Evolutionary conservation across 2,113 vertebrate species (phyloP).

Genomic region (Globicephala melas): DNA sequence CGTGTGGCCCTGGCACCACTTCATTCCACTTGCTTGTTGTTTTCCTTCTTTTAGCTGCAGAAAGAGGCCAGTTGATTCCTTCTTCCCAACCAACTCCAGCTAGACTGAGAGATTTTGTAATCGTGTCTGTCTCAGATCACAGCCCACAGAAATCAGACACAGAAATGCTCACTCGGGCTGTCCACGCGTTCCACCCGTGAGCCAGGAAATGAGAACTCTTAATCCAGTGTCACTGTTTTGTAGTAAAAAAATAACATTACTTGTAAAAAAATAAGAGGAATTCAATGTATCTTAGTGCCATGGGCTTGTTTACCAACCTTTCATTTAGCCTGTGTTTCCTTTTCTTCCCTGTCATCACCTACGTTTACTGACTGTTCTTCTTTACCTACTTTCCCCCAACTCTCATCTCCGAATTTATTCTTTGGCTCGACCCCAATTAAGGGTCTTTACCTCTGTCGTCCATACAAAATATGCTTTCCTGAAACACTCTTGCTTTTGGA

Average conservation of each 20-base stretch:
- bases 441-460: not conserved
- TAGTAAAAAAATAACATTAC: constrained; percentile 31
- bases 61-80: not conserved
- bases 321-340: not conserved
- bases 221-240: not conserved
- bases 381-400: not conserved
- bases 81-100: not conserved
- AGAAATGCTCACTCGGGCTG: not conserved
- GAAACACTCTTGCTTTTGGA: not conserved
- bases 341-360: not conserved
- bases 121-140: not conserved
- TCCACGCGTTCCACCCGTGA: not conserved
- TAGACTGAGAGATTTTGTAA: constrained; percentile 49
- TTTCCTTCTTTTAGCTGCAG: not conserved
- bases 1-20: not conserved
- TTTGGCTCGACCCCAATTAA: not conserved
- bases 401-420: not conserved
- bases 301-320: not conserved
- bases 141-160: constrained; percentile 3
- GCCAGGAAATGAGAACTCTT: constrained; percentile 30
- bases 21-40: not conserved
- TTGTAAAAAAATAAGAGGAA: constrained; percentile 9
- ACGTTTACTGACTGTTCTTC: not conserved
- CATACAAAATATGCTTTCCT: not conserved
- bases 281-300: not conserved